Evolutionary conservation across 2,113 vertebrate genomes (phyloP), one percentile per base, ranked within the genome.

Genomic region (Sterrhoptilus dennistouni): DNA sequence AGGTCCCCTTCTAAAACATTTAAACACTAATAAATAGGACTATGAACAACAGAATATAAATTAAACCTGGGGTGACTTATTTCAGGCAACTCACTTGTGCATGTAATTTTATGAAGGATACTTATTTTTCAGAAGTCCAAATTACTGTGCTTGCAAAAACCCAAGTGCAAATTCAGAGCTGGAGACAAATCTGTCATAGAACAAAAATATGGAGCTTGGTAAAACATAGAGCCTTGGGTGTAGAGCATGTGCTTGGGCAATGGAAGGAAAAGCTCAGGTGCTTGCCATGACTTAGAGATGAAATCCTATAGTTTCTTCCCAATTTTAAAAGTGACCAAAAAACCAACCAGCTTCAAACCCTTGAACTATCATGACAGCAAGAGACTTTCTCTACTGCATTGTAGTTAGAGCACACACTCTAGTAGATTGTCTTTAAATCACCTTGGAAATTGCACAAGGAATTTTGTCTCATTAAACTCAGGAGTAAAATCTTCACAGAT

Each of bases 211-310:
- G 4, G 52, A 45, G 45, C 45, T 45, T 45, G 45, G 45, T 45
- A 45, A 78, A 80, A 47, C 2, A 16, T 29, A 35, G 50, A 85
- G 1, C 33, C 35, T 60, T 33, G 33, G 6, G 21, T 8, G 2
- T 52, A 61, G 56, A 80, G 38, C 20, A 16, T 6, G 1, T 0
- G 0, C 50, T 84, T 44, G 35, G 40, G 17, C 28, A 81, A 44
- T 4, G 22, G 52, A 89, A 68, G 40, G 49, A 47, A 70, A 83
- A 68, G 11, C 28, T 84, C 31, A 29, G 27, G 23, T 83, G 42
- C 38, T 50, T 68, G 33, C 9, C 3, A 2, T 0, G 3, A 36
- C 38, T 61, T 59, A 44, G 18, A 1, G 12, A 56, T 1, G 9
- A 27, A 56, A 63, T 56, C 31, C 10, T 35, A 36, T 24, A 5